A percentile compares a stretch with the other conserved stretches of the same genome.
phyloP scores from a whole-genome alignment of 2,797 vertebrate species.

The Oreortyx pictus region DNA sequence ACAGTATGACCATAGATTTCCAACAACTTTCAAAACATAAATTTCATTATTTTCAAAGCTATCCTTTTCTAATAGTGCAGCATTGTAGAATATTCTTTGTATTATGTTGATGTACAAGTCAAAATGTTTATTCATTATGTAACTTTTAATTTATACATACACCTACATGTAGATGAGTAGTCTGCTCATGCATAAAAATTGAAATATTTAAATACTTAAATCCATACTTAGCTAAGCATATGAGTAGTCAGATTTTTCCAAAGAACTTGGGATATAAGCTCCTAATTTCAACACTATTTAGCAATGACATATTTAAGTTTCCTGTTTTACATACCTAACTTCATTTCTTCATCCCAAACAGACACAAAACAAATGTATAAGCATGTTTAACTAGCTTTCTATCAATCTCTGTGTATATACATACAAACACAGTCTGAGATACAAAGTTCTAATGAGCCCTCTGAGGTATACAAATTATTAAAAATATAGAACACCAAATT shows the following conservation, averaged over 20 bases:
- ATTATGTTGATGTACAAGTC: not conserved
- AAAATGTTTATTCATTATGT: not conserved
- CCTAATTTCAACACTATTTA: not conserved
- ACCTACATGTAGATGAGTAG: not conserved
- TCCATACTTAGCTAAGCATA: not conserved
- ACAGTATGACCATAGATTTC: not conserved
- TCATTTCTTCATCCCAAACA: not conserved
- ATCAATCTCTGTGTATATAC: not conserved
- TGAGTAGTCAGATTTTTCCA: not conserved
- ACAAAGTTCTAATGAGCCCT: conserved; percentile 28
- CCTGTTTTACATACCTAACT: not conserved
- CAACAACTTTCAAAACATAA: not conserved
- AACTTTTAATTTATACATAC: not conserved
- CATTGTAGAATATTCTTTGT: not conserved
- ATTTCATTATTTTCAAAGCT: not conserved
- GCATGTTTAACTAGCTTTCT: not conserved
- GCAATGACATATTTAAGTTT: not conserved
- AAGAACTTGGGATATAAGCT: not conserved
- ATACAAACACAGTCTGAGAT: not conserved
- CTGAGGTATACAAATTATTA: conserved; percentile 25
- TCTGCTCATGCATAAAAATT: not conserved
- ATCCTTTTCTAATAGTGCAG: not conserved
- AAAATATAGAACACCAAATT: conserved; percentile 56
- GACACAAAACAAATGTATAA: not conserved
- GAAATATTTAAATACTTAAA: not conserved